These are phyloP conservation scores for Nymphalis c-album DNA, from an alignment of 2,888 invertebrate genomes.

Conservation along the genomic window DNA sequence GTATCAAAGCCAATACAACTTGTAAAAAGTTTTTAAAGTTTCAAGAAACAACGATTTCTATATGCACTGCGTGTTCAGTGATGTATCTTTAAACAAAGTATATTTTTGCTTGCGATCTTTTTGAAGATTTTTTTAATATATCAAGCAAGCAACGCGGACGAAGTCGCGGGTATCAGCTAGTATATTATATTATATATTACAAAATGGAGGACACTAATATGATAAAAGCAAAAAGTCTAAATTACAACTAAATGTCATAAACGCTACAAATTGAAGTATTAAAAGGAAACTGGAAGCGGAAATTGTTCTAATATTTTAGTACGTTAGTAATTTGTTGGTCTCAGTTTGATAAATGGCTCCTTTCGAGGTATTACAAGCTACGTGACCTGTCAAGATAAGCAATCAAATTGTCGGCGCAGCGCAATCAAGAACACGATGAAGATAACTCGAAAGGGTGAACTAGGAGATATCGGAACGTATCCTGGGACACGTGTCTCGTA, in stretches of 20 bases:
- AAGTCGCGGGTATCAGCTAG: too few species aligned
- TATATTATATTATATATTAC: too few species aligned
- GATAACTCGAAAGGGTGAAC: not conserved
- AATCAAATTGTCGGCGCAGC: constrained; percentile 17
- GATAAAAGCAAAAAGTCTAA: not conserved
- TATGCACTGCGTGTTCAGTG: too few species aligned
- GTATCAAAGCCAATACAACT: too few species aligned
- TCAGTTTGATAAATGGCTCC: constrained; percentile 28
- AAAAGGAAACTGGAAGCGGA: not conserved
- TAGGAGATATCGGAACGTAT: not conserved
- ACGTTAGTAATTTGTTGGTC: constrained; percentile 24
- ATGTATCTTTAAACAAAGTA: too few species aligned
- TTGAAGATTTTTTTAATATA: too few species aligned
- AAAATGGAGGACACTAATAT: too few species aligned
- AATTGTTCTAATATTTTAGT: constrained; percentile 17
- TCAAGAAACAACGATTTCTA: too few species aligned
- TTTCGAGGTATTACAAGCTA: constrained; percentile 20
- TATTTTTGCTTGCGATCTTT: too few species aligned
- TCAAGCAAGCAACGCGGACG: too few species aligned
- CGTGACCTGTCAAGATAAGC: constrained; percentile 22
- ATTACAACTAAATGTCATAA: not conserved
- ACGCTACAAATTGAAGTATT: not conserved
- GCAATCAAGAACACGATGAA: constrained; percentile 2
- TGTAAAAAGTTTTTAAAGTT: too few species aligned
- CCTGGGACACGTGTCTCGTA: not conserved